Base-by-base conservation (phyloP, 2,113 vertebrate species). In the Grus americana region DNA sequence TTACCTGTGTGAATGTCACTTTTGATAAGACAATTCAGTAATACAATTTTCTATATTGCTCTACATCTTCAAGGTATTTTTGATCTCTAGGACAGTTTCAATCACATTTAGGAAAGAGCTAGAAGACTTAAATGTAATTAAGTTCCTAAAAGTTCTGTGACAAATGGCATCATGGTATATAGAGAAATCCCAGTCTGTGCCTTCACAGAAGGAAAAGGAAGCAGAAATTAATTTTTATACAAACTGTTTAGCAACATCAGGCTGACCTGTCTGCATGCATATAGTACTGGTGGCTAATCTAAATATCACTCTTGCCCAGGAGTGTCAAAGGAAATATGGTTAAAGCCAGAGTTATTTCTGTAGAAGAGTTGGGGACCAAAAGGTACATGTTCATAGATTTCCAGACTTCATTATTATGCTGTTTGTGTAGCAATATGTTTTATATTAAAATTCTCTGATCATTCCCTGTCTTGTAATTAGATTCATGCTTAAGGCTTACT, bases 351-450 rank as follows among this genome's bases (percentile, higher is more conserved):
- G 18, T 66, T 62, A n/a, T 46, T 92, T 79, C 20, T 80, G 24
- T 14, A 83, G 63, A 74, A 71, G 12, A 4, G 36, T 11, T 62
- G 21, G 7, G 13, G 14, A 61, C 3, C 18, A 40, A 73, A 88
- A 83, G 2, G 3, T 68, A 34, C 0, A 0, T 38, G 12, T 58
- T 67, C 10, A 42, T 40, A 68, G 22, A 29, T 30, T 11, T 1
- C 58, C 4, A 44, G 29, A 27, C 5, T 82, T 73, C 29, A 42
- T 44, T 57, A 30, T 79, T 65, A 29, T 47, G 10, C 5, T 59
- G 8, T n/a, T 76, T 83, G 29, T 36, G 30, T 9, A 55, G 15
- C 26, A 74, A n/a, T 22, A 38, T 13, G 1, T 75, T 91, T 91
- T 49, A 61, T 5, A n/a, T 49, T 73, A 46, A 62, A 34, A 32